phyloP scores from a whole-genome alignment of 2,888 invertebrate species.

The Harpagoxenus sublaevis region DNA sequence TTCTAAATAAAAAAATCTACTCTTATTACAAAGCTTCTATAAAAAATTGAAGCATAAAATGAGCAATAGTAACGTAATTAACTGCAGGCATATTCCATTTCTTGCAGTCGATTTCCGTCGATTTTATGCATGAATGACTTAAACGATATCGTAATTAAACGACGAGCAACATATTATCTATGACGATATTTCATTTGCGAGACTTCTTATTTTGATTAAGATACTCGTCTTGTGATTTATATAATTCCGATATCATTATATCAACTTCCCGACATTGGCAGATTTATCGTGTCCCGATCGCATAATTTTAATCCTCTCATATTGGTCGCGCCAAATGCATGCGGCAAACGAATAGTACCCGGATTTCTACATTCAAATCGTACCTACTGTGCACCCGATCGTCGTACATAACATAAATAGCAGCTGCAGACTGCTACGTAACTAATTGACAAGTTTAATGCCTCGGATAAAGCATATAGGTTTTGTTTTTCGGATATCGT shows the following conservation, averaged over 20 bases:
- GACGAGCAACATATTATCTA: slow-evolving; percentile 64
- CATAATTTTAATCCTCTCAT: slow-evolving; percentile 37
- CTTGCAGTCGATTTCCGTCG: neutral
- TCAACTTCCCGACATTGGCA: slow-evolving; percentile 31
- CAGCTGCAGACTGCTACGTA: slow-evolving; percentile 22
- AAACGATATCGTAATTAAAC: slow-evolving; percentile 60
- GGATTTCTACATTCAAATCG: slow-evolving; percentile 29
- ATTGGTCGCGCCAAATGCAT: neutral
- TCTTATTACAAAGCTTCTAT: neutral
- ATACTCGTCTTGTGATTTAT: slow-evolving; percentile 30
- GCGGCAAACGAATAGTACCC: slow-evolving; percentile 9
- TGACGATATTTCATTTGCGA: slow-evolving; percentile 29
- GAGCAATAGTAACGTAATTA: neutral
- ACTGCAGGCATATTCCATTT: neutral
- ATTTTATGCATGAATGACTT: neutral
- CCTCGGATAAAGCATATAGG: slow-evolving; percentile 10
- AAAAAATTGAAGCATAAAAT: neutral
- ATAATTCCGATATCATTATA: slow-evolving; percentile 3
- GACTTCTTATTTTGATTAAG: slow-evolving; percentile 37
- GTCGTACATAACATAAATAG: neutral
- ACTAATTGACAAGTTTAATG: slow-evolving; percentile 42
- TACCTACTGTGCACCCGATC: neutral
- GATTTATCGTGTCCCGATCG: slow-evolving; percentile 20
- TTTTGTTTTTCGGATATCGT: slow-evolving; percentile 19
- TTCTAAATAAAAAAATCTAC: neutral